Evolutionary conservation across 2,888 invertebrate genomes (phyloP), one percentile per base, ranked within the genome.

Genomic region (Sinotaia quadrata): DNA sequence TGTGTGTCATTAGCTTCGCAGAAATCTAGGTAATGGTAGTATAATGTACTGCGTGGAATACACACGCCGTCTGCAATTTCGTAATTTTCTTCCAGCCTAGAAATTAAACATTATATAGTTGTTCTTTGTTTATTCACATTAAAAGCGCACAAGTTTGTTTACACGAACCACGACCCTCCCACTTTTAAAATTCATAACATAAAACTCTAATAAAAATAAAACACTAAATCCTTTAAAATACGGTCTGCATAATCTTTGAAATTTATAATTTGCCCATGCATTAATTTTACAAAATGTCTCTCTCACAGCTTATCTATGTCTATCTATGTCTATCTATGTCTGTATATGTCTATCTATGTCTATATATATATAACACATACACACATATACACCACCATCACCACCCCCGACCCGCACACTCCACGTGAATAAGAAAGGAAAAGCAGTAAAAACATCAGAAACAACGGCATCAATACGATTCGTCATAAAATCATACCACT

Each of bases 51-150:
- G 27, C 90, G 77, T 0, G 90, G 90, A 31, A 90, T 90, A 80
- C 90, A 90, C 12, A 90, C 90, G 2, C 90, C 90, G 63, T 90
- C 90, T 0, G 89, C 89, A 66, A 89, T 84, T 80, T 90, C 90
- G 78, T 90, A 90, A 79, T 90, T 90, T 70, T 89, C 89, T 67
- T 89, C 88, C 65, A 90, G 79, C 90, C 88, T 87, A 66, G 2
- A 68, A 41, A 47, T 15, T 37, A 10, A 18, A n/a, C 54, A 54
- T 18, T 15, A 18, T 1, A 34, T 15, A 41, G 41, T 41, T 41
- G 10, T 12, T 10, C 10, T 41, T 18, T 10, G 41, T 41, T 41
- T 18, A 41, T 12, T 41, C 41, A 21, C 51, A n/a, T 51, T 7
- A 8, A 21, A 18, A n/a, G 21, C 51, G 51, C 21, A 8, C 51